phyloP scores from a whole-genome alignment of 1,140 invertebrate species.

The Hyles euphorbiae region DNA sequence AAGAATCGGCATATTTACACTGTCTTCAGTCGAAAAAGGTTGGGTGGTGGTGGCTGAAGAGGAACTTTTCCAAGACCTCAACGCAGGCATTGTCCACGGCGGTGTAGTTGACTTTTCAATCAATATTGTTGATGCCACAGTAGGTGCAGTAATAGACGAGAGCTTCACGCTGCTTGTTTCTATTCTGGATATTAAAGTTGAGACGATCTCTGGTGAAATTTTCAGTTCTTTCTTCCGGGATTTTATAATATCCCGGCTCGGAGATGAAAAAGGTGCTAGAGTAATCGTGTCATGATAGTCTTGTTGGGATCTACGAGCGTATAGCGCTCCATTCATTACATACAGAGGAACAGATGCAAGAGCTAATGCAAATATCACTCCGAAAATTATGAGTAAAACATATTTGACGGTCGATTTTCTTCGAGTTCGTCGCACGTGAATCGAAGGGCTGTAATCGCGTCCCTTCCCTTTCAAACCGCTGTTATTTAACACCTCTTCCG shows the following conservation, averaged over 20 bases:
- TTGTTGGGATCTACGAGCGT: slow-evolving; percentile 41
- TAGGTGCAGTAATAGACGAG: slow-evolving; percentile 27
- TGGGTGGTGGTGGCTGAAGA: slow-evolving; percentile 42
- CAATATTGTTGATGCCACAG: slow-evolving; percentile 28
- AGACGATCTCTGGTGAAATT: slow-evolving; percentile 36
- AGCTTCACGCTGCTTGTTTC: slow-evolving; percentile 32
- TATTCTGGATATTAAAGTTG: slow-evolving; percentile 33
- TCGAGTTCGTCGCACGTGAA: slow-evolving; percentile 52
- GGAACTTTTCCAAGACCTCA: slow-evolving; percentile 56
- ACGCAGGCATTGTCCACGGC: slow-evolving; percentile 57
- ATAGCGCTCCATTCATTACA: slow-evolving; percentile 53
- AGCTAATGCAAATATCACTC: slow-evolving; percentile 48
- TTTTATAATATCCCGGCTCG: slow-evolving; percentile 48
- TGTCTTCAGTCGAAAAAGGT: slow-evolving; percentile 44
- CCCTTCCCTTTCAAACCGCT: slow-evolving; percentile 76
- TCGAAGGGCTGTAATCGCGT: slow-evolving; percentile 71
- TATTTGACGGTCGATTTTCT: slow-evolving; percentile 59
- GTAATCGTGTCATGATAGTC: slow-evolving; percentile 49
- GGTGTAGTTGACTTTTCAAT: slow-evolving; percentile 45
- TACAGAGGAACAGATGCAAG: slow-evolving; percentile 58
- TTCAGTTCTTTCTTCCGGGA: slow-evolving; percentile 64
- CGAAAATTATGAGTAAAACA: slow-evolving; percentile 51
- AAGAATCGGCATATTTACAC: slow-evolving; percentile 38
- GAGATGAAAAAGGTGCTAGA: slow-evolving; percentile 41
- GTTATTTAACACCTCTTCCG: slow-evolving; percentile 79